Evolutionary conservation across 2,888 invertebrate species (phyloP).

Genomic region (Drosophila subsilvestris): DNA sequence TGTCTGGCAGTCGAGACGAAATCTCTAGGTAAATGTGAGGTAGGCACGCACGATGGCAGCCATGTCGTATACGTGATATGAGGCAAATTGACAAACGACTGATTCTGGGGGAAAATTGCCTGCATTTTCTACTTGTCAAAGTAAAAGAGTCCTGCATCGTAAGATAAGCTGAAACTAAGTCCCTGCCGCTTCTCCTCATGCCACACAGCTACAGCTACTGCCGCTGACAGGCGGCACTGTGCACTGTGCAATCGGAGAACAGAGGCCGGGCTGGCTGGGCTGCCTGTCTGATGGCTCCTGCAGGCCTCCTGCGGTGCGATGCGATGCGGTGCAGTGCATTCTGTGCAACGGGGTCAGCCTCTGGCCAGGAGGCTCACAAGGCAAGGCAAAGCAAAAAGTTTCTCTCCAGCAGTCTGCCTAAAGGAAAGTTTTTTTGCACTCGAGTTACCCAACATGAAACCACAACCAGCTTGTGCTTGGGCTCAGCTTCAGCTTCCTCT

Average conservation of each 20-base stretch:
- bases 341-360: slow-evolving; percentile 43
- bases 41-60: slow-evolving; percentile 29
- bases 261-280: slow-evolving; percentile 20
- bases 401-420: background rate
- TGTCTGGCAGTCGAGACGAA: background rate
- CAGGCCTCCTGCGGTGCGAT: slow-evolving; percentile 33
- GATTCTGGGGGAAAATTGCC: slow-evolving; percentile 38
- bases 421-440: slow-evolving; percentile 30
- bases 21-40: background rate
- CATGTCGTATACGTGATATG: slow-evolving; percentile 58
- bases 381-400: slow-evolving; percentile 3
- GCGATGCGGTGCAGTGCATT: slow-evolving; percentile 14
- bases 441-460: slow-evolving; percentile 40
- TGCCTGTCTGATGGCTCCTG: background rate
- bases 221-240: slow-evolving; percentile 31
- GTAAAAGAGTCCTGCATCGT: slow-evolving; percentile 11
- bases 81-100: slow-evolving; percentile 47
- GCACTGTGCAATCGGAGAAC: slow-evolving; percentile 31
- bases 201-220: slow-evolving; percentile 3
- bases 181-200: slow-evolving; percentile 20
- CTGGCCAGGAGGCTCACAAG: slow-evolving; percentile 13
- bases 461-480: slow-evolving; percentile 15
- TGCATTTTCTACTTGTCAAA: slow-evolving; percentile 26
- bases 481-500: slow-evolving; percentile 11
- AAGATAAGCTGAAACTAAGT: slow-evolving; percentile 42